Evolutionary conservation across 2,113 vertebrate species (phyloP), one percentile per base, ranked within the genome.

Genomic region (Pomatorhinus ruficollis): DNA sequence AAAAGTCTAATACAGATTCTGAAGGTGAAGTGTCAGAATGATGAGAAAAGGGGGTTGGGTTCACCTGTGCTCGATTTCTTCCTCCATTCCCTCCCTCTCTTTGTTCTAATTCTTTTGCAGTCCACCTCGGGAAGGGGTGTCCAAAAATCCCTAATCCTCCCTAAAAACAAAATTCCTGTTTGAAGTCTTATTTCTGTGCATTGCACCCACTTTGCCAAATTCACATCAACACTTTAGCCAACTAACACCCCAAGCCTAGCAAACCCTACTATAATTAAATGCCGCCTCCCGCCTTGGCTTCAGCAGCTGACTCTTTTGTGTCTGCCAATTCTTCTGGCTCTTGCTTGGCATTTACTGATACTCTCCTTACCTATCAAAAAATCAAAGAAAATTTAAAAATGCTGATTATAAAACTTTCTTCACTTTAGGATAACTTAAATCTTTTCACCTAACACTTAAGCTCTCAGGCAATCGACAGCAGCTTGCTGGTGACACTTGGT

Each of bases 191-290:
- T 64, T 86, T 87, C 70, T 87, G 42, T 88, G 88, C 90, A 40
- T 72, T 49, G 85, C 59, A 90, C 31, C 25, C 66, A 80, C 75
- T 49, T 15, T 45, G 70, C 71, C 90, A 90, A 83, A 85, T 33
- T 72, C 71, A 75, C 63, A 88, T 86, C 85, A 94, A 94, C 90
- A 92, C 90, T 85, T 96, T 3, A 92, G 83, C 85, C 85, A 94
- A 37, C 94, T 53, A 88, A 68, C 75, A 87, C 37, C 63, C 40
- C 40, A 52, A 83, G 92, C 85, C 71, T 39, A 88, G 90, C 66
- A 96, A 93, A 40, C 53, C 50, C 66, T 64, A 11, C 85, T 83
- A 86, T 88, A 96, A 88, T 95, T 92, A 96, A 96, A 94, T 47
- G 50, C 94, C 28, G 5, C 88, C 90, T 93, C 88, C 71, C 1